A percentile compares a stretch with the other conserved stretches of the same genome.
Evolutionary conservation across 2,113 vertebrate genomes (phyloP).

Genomic region (Gobio gobio): DNA sequence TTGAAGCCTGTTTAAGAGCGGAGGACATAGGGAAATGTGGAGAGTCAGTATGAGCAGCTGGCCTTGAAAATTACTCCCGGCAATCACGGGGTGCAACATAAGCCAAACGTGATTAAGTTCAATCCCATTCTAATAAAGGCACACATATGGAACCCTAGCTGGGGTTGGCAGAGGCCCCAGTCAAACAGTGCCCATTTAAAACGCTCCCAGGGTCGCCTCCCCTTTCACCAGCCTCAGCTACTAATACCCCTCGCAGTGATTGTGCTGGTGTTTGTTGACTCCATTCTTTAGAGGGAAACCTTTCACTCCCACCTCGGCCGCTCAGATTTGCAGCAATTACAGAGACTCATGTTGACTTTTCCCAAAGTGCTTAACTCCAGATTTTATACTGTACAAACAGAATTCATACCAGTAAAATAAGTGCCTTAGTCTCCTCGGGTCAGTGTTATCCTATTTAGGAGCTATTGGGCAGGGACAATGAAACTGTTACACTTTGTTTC

Average conservation of each 20-base stretch:
- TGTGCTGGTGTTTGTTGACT: slow-evolving; percentile 70
- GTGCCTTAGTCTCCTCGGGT: neutral
- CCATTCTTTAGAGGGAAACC: slow-evolving; percentile 54
- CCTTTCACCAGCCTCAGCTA: slow-evolving; percentile 60
- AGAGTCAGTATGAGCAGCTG: slow-evolving; percentile 54
- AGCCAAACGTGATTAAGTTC: slow-evolving; percentile 57
- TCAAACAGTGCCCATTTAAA: slow-evolving; percentile 53
- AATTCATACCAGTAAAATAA: neutral
- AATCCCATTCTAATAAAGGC: slow-evolving; percentile 48
- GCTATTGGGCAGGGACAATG: slow-evolving; percentile 7
- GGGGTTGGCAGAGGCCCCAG: slow-evolving; percentile 42
- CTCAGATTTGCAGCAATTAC: slow-evolving; percentile 69
- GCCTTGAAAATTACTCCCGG: slow-evolving; percentile 59
- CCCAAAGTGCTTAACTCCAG: slow-evolving; percentile 70
- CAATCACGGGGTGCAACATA: slow-evolving; percentile 46
- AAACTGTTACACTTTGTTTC: slow-evolving; percentile 22
- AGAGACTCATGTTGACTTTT: slow-evolving; percentile 75
- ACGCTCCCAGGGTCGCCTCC: slow-evolving; percentile 26
- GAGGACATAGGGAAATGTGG: slow-evolving; percentile 11
- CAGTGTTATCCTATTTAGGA: slow-evolving; percentile 50
- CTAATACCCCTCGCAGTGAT: slow-evolving; percentile 58
- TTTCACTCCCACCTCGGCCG: slow-evolving; percentile 43
- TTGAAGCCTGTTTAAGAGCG: slow-evolving; percentile 22
- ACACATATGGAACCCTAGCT: slow-evolving; percentile 32
- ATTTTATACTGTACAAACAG: slow-evolving; percentile 48